Conservation (phyloP, 2,888 invertebrate genomes). For the Phyto melanocephala region DNA sequence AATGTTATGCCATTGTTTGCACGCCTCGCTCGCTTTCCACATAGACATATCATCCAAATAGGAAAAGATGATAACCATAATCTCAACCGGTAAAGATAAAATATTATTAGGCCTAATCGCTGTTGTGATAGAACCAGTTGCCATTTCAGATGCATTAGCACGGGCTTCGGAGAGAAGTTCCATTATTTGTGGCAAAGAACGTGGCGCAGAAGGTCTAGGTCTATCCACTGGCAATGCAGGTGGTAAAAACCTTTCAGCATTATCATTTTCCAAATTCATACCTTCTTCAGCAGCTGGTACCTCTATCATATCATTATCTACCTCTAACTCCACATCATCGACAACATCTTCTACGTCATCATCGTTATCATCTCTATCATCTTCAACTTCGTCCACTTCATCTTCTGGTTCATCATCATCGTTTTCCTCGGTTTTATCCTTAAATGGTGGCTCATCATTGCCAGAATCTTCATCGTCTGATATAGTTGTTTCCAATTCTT, state of each 20-base stretch:
- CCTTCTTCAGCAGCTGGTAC: slow-evolving; percentile 44
- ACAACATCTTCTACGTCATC: slow-evolving; percentile 71
- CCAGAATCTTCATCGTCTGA: slow-evolving; percentile 96
- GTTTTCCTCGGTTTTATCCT: slow-evolving; percentile 73
- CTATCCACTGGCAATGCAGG: slow-evolving; percentile 71
- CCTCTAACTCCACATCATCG: slow-evolving; percentile 68
- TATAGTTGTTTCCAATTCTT: slow-evolving; percentile 79
- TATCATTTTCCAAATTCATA: slow-evolving; percentile 39
- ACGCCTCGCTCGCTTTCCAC: slow-evolving; percentile 92
- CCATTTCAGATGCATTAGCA: slow-evolving; percentile 70
- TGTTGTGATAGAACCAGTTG: slow-evolving; percentile 32
- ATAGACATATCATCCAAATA: slow-evolving; percentile 95
- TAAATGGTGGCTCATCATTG: slow-evolving; percentile 90
- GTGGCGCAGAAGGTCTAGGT: slow-evolving; percentile 74
- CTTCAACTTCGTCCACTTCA: slow-evolving; percentile 71
- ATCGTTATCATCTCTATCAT: slow-evolving; percentile 67
- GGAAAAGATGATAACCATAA: slow-evolving; percentile 91
- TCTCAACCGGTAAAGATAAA: slow-evolving; percentile 79
- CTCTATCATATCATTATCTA: slow-evolving; percentile 67
- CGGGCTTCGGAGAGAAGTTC: slow-evolving; percentile 74
- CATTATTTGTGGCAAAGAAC: slow-evolving; percentile 75
- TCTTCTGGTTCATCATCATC: slow-evolving; percentile 73
- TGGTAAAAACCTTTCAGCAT: slow-evolving; percentile 32
- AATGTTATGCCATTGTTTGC: slow-evolving; percentile 90
- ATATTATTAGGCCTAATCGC: slow-evolving; percentile 67